Conservation (phyloP, 2,888 invertebrate species). For the Oxytorus armatus region DNA sequence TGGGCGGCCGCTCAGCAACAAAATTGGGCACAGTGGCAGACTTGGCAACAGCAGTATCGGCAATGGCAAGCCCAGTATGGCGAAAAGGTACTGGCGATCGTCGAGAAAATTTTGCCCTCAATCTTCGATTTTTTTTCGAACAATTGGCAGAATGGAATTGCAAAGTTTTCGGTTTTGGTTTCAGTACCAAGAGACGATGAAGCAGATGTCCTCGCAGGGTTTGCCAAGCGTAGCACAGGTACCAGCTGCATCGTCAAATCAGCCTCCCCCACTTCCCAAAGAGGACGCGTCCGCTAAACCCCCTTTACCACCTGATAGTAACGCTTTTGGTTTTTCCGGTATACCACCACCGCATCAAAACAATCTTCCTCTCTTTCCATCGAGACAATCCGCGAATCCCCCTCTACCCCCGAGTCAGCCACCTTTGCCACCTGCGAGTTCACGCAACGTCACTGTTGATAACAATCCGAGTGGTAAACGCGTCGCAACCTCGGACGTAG, state of each 20-base stretch:
- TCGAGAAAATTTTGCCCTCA: constrained; percentile 18
- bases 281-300: constrained; percentile 83
- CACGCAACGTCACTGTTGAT: constrained; percentile 69
- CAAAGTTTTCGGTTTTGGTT: constrained; percentile 74
- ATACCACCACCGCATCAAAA: constrained; percentile 81
- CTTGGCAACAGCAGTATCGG: constrained; percentile 92
- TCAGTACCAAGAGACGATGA: constrained; percentile 86
- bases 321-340: constrained; percentile 79
- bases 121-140: constrained; percentile 17
- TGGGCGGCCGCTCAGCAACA: constrained; percentile 90
- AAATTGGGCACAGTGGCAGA: constrained; percentile 91
- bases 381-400: constrained; percentile 77
- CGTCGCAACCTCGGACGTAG: constrained; percentile 73
- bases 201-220: constrained; percentile 78
- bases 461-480: constrained; percentile 75
- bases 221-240: constrained; percentile 74
- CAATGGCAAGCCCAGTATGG: constrained; percentile 92
- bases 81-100: constrained; percentile 86
- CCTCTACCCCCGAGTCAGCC: constrained; percentile 81
- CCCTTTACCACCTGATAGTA: constrained; percentile 84
- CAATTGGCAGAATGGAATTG: constrained; percentile 29
- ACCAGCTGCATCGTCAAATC: constrained; percentile 73
- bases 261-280: constrained; percentile 81
- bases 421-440: constrained; percentile 75
- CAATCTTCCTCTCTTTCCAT: constrained; percentile 80